Conservation (phyloP, 2,797 vertebrate species). For the Tragelaphus oryx region DNA sequence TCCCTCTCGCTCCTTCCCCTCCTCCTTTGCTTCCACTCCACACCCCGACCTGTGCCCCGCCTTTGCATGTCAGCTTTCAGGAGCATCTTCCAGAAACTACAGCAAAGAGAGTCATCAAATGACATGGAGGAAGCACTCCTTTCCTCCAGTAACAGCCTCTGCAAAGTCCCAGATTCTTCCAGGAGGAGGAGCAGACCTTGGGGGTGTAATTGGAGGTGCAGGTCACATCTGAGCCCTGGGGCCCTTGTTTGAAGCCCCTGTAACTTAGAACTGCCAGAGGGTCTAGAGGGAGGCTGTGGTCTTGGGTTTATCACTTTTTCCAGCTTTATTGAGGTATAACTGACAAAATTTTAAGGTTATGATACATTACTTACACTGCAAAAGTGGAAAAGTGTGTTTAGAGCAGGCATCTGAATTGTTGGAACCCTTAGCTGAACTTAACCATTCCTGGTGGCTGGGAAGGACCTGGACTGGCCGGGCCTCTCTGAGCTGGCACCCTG, state of each 20-base stretch:
- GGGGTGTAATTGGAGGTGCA: neutral
- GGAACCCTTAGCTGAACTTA: neutral
- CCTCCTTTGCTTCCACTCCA: neutral
- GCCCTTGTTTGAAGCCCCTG: neutral
- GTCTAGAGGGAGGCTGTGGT: neutral
- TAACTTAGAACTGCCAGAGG: neutral
- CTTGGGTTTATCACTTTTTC: neutral
- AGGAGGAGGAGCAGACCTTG: neutral
- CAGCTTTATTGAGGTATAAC: neutral
- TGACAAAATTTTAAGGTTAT: neutral
- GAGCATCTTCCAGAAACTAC: neutral
- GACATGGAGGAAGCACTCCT: neutral
- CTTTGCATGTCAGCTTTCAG: neutral
- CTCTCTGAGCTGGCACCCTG: neutral
- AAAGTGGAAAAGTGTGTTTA: neutral
- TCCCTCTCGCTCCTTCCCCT: neutral
- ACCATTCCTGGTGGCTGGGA: neutral
- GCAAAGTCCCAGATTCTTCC: neutral
- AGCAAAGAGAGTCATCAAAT: neutral
- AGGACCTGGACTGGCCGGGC: neutral
- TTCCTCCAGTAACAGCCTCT: neutral
- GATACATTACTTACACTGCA: neutral
- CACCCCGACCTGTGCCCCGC: fast-evolving
- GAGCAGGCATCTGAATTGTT: neutral
- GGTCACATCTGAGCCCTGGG: neutral